A percentile compares a stretch with the other conserved stretches of the same genome.
Conservation (phyloP, 92 coral and sea anemone species). For the Parazoanthus darwini region DNA sequence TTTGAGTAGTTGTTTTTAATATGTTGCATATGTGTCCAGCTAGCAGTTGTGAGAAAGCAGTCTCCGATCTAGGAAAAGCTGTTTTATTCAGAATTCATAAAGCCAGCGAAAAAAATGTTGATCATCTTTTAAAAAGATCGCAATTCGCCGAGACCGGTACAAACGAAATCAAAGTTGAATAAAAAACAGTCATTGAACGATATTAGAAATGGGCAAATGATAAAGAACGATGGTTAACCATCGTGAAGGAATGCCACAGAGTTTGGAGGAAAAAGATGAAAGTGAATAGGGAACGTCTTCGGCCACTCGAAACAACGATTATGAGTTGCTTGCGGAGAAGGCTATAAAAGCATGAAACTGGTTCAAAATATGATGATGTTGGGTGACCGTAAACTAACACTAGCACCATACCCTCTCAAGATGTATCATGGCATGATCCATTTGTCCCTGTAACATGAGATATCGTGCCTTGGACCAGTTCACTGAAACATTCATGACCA, state of each 20-base stretch:
- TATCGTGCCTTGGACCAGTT: conserved; percentile 97
- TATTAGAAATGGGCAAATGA: neutral
- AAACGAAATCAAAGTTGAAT: too few species aligned
- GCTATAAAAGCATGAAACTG: too few species aligned
- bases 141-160: too few species aligned
- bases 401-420: conserved; percentile 77
- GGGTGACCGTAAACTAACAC: neutral
- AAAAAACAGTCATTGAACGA: neutral
- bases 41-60: too few species aligned
- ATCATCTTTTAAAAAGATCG: too few species aligned
- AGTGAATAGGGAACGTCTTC: too few species aligned
- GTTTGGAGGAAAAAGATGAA: too few species aligned
- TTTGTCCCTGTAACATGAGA: conserved; percentile 96
- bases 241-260: neutral
- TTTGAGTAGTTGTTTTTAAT: too few species aligned
- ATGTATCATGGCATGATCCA: conserved; percentile 92
- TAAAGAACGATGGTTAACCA: neutral
- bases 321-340: too few species aligned
- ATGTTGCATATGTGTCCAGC: too few species aligned
- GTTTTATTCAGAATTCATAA: neutral
- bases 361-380: neutral
- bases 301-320: too few species aligned
- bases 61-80: too few species aligned
- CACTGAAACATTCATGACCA: conserved; percentile 50
- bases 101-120: neutral